These are phyloP conservation scores for Tonatia bakeri DNA, from an alignment of 2,113 vertebrate species.

Conservation along the genomic window DNA sequence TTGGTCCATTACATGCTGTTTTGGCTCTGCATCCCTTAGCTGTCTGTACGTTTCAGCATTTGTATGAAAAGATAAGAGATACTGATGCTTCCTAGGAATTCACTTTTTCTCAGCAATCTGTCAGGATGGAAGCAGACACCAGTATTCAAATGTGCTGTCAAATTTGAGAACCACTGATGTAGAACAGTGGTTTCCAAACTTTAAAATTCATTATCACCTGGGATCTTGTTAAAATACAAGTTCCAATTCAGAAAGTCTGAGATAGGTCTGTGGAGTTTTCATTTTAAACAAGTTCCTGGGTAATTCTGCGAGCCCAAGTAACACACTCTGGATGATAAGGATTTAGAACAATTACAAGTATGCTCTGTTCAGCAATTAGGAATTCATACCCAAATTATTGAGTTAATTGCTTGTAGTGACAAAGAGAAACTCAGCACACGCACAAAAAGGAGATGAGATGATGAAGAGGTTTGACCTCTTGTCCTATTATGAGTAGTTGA, in stretches of 20 bases:
- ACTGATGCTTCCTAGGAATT: neutral
- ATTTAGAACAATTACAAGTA: neutral
- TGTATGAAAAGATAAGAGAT: neutral
- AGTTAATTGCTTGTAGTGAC: neutral
- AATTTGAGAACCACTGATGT: neutral
- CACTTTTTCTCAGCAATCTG: neutral
- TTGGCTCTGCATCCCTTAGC: neutral
- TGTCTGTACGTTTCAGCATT: neutral
- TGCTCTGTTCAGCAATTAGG: neutral
- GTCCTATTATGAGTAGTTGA: neutral
- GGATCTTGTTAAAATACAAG: conserved; percentile 21
- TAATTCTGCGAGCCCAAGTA: neutral
- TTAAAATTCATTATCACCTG: neutral
- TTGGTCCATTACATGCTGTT: neutral
- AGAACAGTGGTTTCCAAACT: neutral
- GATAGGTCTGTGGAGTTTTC: neutral
- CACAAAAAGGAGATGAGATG: neutral
- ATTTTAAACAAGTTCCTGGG: neutral
- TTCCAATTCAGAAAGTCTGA: neutral
- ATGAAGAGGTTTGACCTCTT: neutral
- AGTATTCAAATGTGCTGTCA: neutral
- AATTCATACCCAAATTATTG: neutral
- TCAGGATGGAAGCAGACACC: neutral
- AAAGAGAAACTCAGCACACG: neutral
- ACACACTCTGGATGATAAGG: neutral